Percentiles rank a stretch among this genome's conserved stretches.
Conservation (phyloP, 37 sponge, comb jelly and placozoan species). For the Haliclona indistincta region DNA sequence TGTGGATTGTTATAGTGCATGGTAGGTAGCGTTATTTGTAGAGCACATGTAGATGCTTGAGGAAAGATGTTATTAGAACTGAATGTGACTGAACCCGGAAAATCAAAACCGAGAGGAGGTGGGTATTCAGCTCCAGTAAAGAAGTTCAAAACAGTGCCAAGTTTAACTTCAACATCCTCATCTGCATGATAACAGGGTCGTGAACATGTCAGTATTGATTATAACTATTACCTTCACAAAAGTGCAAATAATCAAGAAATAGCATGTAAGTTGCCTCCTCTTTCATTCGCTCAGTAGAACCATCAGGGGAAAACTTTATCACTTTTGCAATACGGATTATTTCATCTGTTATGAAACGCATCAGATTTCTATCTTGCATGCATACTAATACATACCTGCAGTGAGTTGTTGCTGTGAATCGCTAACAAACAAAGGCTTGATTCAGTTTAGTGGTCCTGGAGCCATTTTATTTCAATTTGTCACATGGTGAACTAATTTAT, state of each 20-base stretch:
- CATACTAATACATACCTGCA: too few species aligned
- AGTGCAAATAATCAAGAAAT: slow-evolving; percentile 2
- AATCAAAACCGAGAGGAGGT: slow-evolving; percentile 14
- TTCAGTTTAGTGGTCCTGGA: too few species aligned
- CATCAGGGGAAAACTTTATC: neutral
- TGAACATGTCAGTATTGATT: neutral
- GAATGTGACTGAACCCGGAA: slow-evolving; percentile 6
- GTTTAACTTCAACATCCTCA: neutral
- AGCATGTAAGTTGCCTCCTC: slow-evolving; percentile 21
- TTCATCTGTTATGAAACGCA: too few species aligned
- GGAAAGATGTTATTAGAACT: neutral
- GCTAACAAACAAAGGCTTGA: too few species aligned
- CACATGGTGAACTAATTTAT: too few species aligned
- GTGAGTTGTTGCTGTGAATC: too few species aligned
- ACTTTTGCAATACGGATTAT: too few species aligned
- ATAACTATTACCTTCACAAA: slow-evolving; percentile 1
- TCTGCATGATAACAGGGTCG: neutral
- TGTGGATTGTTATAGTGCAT: neutral
- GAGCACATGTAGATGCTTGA: slow-evolving; percentile 21
- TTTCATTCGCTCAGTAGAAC: neutral
- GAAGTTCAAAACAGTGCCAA: slow-evolving; percentile 10
- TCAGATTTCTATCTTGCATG: too few species aligned
- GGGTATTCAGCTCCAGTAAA: slow-evolving; percentile 17
- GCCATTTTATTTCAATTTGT: too few species aligned
- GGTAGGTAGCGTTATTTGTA: slow-evolving; percentile 15